These are phyloP conservation scores for Rhea pennata DNA, from an alignment of 2,113 vertebrate genomes.

Conservation along the genomic window DNA sequence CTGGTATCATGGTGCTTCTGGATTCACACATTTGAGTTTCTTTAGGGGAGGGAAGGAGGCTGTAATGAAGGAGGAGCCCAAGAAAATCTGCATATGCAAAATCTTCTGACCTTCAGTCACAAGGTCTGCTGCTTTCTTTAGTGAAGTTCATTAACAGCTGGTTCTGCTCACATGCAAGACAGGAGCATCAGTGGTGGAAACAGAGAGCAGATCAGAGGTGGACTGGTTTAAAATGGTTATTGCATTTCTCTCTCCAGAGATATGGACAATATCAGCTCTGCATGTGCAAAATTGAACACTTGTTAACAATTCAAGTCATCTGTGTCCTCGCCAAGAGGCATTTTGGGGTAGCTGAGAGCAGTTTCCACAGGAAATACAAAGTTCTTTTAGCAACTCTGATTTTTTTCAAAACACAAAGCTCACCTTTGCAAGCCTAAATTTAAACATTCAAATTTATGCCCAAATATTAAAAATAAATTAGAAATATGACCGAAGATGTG, in stretches of 20 bases:
- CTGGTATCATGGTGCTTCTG: background rate
- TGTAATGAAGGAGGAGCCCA: background rate
- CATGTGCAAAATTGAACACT: background rate
- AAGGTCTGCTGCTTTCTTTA: background rate
- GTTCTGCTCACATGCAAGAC: background rate
- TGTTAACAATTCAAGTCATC: background rate
- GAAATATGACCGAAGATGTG: fast-evolving
- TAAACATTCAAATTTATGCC: background rate
- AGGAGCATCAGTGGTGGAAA: background rate
- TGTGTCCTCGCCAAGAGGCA: background rate
- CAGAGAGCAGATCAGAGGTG: background rate
- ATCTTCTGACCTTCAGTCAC: background rate
- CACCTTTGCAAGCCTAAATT: background rate
- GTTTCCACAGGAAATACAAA: background rate
- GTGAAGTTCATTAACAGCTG: background rate
- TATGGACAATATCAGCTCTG: background rate
- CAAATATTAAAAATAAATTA: background rate
- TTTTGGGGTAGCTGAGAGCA: background rate
- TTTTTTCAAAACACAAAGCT: background rate
- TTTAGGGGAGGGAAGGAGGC: background rate
- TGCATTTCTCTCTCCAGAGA: background rate
- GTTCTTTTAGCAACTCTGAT: background rate
- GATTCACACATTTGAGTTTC: background rate
- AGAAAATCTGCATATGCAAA: background rate
- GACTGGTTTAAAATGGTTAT: background rate